A percentile compares a stretch with the other conserved stretches of the same genome.
Conservation (phyloP, 1,140 invertebrate species). For the Nebria ingens region DNA sequence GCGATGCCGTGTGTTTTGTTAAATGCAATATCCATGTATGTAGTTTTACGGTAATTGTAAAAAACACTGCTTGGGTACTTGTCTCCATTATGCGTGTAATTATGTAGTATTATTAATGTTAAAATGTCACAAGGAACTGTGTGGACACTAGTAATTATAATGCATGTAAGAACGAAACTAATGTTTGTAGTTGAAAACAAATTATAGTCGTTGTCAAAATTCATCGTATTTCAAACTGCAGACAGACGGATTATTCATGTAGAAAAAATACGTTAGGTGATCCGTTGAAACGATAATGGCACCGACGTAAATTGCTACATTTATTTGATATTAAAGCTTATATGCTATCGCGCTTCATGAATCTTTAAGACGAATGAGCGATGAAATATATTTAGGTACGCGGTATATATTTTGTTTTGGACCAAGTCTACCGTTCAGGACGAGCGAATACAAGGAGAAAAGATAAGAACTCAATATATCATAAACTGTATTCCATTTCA, state of each 20-base stretch:
- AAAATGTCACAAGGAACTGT: neutral
- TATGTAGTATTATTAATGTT: neutral
- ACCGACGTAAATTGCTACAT: neutral
- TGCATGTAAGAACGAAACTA: neutral
- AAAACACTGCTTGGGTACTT: too few species aligned
- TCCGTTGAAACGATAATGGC: neutral
- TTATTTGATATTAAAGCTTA: constrained; percentile 6
- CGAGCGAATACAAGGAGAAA: neutral
- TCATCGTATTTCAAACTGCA: neutral
- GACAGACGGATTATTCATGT: neutral
- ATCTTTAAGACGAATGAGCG: constrained; percentile 6
- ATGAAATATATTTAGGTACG: constrained; percentile 4
- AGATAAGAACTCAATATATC: constrained; percentile 8
- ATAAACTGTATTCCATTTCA: constrained; percentile 8
- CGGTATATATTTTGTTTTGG: constrained; percentile 8
- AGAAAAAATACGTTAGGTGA: neutral
- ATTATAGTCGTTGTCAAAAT: too few species aligned
- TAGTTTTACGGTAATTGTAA: too few species aligned
- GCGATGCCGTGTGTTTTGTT: too few species aligned
- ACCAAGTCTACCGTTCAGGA: neutral
- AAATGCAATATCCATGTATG: too few species aligned
- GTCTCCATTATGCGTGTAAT: too few species aligned
- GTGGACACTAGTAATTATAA: neutral
- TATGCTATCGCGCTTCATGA: constrained; percentile 1
- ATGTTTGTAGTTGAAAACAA: neutral